phyloP scores from a whole-genome alignment of 2,797 vertebrate species.

The Leptoclinus maculatus region DNA sequence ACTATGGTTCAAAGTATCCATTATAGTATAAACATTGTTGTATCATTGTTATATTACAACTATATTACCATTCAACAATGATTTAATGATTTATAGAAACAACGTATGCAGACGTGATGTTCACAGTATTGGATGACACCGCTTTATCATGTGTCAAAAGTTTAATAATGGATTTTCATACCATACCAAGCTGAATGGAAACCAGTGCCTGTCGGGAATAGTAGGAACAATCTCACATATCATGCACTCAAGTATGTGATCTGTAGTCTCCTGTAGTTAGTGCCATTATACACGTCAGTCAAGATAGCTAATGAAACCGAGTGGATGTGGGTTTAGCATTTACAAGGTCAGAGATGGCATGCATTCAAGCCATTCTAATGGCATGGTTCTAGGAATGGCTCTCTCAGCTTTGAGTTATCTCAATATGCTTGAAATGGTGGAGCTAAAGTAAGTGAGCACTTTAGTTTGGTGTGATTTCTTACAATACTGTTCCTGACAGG shows the following conservation, averaged over 20 bases:
- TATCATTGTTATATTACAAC: not conserved
- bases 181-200: not conserved
- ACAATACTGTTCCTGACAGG: not conserved
- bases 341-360: not conserved
- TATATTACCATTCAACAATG: not conserved
- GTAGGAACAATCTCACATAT: not conserved
- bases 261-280: not conserved
- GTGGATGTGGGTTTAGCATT: not conserved
- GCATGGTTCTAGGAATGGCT: not conserved
- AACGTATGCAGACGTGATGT: not conserved
- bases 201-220: not conserved
- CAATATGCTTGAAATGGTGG: too few species aligned
- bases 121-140: not conserved
- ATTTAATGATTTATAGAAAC: not conserved
- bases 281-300: conserved; percentile 2
- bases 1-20: not conserved
- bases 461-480: not conserved
- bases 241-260: not conserved
- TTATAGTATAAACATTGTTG: not conserved
- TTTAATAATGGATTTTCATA: not conserved
- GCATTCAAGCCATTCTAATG: not conserved
- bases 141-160: not conserved
- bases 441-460: too few species aligned
- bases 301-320: conserved; percentile 1
- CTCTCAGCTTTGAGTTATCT: too few species aligned